Conservation (phyloP, 2,797 vertebrate genomes). For the Chaetophractus vellerosus region DNA sequence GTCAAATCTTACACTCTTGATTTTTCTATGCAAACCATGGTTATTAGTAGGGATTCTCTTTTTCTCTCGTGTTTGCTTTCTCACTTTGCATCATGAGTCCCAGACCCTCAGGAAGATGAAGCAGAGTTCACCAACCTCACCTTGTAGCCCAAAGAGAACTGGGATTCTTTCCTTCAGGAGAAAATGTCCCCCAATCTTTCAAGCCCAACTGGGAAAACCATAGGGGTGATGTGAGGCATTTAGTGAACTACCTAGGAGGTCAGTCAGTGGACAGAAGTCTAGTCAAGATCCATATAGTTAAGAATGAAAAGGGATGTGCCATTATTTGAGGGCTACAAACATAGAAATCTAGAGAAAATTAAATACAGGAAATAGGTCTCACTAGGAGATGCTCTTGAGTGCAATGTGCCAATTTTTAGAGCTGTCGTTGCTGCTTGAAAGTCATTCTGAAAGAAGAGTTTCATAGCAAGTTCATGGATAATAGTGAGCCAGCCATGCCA, state of each 20-base stretch:
- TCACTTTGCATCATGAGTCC: not conserved
- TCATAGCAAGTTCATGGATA: constrained; percentile 26
- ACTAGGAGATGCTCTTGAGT: not conserved
- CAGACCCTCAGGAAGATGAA: constrained; percentile 32
- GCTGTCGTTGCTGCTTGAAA: not conserved
- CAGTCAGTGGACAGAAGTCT: not conserved
- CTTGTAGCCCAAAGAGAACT: not conserved
- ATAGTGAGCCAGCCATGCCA: not conserved
- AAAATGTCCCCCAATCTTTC: not conserved
- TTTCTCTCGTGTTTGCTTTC: constrained; percentile 25
- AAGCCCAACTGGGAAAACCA: not conserved
- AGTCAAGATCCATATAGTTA: not conserved
- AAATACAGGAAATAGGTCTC: not conserved
- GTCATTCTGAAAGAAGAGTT: not conserved
- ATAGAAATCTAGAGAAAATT: constrained; percentile 35
- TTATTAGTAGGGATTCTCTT: constrained; percentile 55
- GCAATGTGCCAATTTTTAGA: not conserved
- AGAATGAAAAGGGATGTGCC: not conserved
- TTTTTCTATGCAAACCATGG: constrained; percentile 22
- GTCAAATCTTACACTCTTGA: constrained; percentile 57
- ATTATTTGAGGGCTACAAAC: constrained; percentile 18
- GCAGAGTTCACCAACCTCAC: constrained; percentile 5
- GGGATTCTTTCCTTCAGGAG: not conserved
- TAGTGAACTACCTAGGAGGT: constrained; percentile 7
- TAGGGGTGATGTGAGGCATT: not conserved